These are phyloP conservation scores for Gambusia yucatana DNA, from an alignment of 2,797 vertebrate genomes.

Conservation along the genomic window DNA sequence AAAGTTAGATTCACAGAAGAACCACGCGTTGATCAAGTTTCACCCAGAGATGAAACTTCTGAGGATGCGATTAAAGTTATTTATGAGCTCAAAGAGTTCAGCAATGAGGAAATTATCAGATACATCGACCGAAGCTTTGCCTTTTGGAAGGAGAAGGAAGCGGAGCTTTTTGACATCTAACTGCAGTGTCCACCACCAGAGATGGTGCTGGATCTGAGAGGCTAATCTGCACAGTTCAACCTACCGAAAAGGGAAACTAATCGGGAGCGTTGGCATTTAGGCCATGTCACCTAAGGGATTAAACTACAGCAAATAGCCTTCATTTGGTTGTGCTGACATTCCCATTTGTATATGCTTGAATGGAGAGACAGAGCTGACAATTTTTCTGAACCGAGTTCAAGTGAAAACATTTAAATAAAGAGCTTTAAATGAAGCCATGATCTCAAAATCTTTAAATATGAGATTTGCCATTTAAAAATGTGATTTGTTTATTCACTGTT, in stretches of 20 bases:
- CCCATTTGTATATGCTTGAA: slow-evolving; percentile 22
- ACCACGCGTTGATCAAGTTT: slow-evolving; percentile 50
- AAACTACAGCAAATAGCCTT: slow-evolving; percentile 46
- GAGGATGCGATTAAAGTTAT: slow-evolving; percentile 86
- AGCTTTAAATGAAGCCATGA: slow-evolving; percentile 49
- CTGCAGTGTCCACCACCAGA: slow-evolving; percentile 16
- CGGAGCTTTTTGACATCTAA: slow-evolving; percentile 90
- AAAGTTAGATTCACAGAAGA: slow-evolving; percentile 59
- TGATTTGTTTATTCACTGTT: slow-evolving; percentile 29
- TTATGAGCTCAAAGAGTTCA: slow-evolving; percentile 93
- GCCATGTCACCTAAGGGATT: slow-evolving; percentile 54
- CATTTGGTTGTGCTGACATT: slow-evolving; percentile 32
- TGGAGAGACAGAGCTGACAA: slow-evolving; percentile 24
- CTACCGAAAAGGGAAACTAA: slow-evolving; percentile 47
- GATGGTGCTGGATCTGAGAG: slow-evolving; percentile 13
- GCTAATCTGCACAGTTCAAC: slow-evolving; percentile 26
- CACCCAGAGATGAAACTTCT: slow-evolving; percentile 37
- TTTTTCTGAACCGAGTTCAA: slow-evolving; percentile 33
- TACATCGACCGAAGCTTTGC: slow-evolving; percentile 98
- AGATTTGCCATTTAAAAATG: slow-evolving; percentile 62
- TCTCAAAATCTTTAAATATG: slow-evolving; percentile 36
- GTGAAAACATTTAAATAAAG: slow-evolving; percentile 18
- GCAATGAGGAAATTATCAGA: slow-evolving; percentile 93
- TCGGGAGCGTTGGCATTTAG: slow-evolving; percentile 46
- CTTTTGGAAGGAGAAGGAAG: slow-evolving; percentile 98